Evolutionary conservation across 1,140 invertebrate species (phyloP).

Genomic region (Bombus confusus): DNA sequence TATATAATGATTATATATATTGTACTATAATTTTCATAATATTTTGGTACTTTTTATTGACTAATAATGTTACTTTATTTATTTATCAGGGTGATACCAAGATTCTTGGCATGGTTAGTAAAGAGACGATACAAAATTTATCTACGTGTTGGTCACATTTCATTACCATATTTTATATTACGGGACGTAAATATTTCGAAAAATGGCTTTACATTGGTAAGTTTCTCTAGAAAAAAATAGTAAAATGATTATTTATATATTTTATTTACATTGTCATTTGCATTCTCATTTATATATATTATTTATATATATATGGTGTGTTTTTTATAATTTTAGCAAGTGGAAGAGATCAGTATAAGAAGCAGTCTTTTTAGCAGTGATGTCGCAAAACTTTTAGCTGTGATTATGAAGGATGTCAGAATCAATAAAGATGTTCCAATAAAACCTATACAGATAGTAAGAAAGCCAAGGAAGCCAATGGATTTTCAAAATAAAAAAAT

Average conservation of each 20-base stretch:
- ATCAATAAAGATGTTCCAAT: constrained; percentile 90
- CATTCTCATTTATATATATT: no score
- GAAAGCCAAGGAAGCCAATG: constrained; percentile 77
- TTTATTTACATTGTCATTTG: background rate
- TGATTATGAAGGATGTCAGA: constrained; percentile 91
- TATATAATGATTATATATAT: constrained; percentile 18
- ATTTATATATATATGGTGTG: no score
- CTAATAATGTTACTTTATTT: constrained; percentile 12
- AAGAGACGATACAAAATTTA: constrained; percentile 87
- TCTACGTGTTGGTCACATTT: constrained; percentile 86
- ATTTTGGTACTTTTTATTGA: background rate
- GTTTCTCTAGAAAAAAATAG: constrained; percentile 63
- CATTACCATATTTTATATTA: constrained; percentile 86
- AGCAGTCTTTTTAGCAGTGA: constrained; percentile 96
- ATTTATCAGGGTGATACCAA: constrained; percentile 85
- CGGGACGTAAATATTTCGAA: constrained; percentile 87
- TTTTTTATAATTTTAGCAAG: constrained; percentile 85
- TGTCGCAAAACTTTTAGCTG: constrained; percentile 92
- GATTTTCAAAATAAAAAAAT: constrained; percentile 90
- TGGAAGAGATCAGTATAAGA: constrained; percentile 92
- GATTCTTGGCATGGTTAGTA: constrained; percentile 86
- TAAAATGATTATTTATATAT: background rate
- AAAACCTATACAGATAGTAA: constrained; percentile 66
- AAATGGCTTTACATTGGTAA: constrained; percentile 87
- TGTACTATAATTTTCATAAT: constrained; percentile 6